Conservation (phyloP, 2,797 vertebrate species). For the Takifugu rubripes region DNA sequence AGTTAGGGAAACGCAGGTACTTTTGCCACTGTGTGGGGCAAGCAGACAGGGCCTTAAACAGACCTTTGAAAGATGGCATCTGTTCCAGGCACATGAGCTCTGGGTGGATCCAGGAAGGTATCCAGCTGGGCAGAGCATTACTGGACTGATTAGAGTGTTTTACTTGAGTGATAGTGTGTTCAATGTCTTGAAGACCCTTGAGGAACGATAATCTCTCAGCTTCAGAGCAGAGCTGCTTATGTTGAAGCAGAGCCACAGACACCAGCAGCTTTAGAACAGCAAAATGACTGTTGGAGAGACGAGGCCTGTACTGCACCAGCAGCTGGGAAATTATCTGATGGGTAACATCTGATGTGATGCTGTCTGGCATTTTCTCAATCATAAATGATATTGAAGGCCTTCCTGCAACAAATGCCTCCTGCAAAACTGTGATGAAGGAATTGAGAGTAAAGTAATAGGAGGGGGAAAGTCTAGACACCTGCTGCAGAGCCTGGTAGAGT, state of each 20-base stretch:
- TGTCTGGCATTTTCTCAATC: conserved; percentile 23
- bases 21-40: conserved; percentile 76
- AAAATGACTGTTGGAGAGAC: conserved; percentile 66
- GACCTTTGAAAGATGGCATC: conserved; percentile 74
- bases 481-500: conserved; percentile 73
- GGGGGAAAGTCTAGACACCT: conserved; percentile 72
- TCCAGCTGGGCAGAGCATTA: conserved; percentile 70
- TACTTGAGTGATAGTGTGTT: conserved; percentile 1
- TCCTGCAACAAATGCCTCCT: conserved; percentile 41
- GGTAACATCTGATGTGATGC: conserved; percentile 59
- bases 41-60: conserved; percentile 72
- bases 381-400: conserved; percentile 13
- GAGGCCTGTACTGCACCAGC: conserved; percentile 66
- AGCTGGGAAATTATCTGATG: conserved; percentile 65
- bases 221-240: conserved; percentile 57
- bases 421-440: conserved; percentile 60
- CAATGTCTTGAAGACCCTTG: conserved; percentile 66
- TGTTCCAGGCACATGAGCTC: conserved; percentile 74
- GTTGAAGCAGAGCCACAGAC: conserved; percentile 67
- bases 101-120: conserved; percentile 56
- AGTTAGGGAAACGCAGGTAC: conserved; percentile 75
- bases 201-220: conserved; percentile 75
- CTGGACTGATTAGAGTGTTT: background rate
- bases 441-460: conserved; percentile 72
- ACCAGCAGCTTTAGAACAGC: conserved; percentile 74